phyloP scores from a whole-genome alignment of 37 sponge, comb jelly and placozoan species.

The Cladorhizidae sp. region DNA sequence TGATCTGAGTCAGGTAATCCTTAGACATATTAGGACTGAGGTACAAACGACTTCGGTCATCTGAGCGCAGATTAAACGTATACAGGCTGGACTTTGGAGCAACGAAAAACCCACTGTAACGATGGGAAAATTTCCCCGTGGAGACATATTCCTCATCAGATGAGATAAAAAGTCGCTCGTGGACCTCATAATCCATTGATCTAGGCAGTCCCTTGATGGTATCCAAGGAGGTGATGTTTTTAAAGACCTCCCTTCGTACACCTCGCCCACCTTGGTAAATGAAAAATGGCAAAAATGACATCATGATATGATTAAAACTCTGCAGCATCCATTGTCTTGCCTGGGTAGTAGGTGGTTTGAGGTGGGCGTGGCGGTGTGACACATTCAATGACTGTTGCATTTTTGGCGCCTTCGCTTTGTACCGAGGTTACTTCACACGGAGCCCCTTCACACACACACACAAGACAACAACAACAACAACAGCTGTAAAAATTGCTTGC shows the following conservation, averaged over 20 bases:
- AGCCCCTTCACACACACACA: slow-evolving; percentile 37
- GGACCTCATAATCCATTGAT: neutral
- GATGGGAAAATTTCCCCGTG: slow-evolving; percentile 53
- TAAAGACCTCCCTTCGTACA: slow-evolving; percentile 43
- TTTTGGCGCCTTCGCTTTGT: neutral
- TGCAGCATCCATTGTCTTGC: neutral
- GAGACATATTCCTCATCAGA: too few relatives aligned
- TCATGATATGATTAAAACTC: neutral
- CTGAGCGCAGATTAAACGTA: slow-evolving; percentile 67
- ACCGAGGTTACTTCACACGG: slow-evolving; percentile 61
- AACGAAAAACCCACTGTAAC: slow-evolving; percentile 76
- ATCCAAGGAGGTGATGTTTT: neutral
- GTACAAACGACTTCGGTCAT: slow-evolving; percentile 61
- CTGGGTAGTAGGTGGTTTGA: slow-evolving; percentile 41
- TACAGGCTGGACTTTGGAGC: slow-evolving; percentile 72
- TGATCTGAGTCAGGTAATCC: slow-evolving; percentile 1
- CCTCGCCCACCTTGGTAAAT: slow-evolving; percentile 67
- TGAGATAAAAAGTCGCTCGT: slow-evolving; percentile 12
- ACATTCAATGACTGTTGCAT: slow-evolving; percentile 54
- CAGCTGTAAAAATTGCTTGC: neutral
- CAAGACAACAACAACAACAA: too few relatives aligned
- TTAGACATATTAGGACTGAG: slow-evolving; percentile 54
- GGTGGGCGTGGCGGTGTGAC: slow-evolving; percentile 43
- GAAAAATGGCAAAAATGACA: neutral
- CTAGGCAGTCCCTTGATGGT: neutral